A percentile compares a stretch with the other conserved stretches of the same genome.
Conservation (phyloP, 2,888 invertebrate species). For the Strigamia maritima region DNA sequence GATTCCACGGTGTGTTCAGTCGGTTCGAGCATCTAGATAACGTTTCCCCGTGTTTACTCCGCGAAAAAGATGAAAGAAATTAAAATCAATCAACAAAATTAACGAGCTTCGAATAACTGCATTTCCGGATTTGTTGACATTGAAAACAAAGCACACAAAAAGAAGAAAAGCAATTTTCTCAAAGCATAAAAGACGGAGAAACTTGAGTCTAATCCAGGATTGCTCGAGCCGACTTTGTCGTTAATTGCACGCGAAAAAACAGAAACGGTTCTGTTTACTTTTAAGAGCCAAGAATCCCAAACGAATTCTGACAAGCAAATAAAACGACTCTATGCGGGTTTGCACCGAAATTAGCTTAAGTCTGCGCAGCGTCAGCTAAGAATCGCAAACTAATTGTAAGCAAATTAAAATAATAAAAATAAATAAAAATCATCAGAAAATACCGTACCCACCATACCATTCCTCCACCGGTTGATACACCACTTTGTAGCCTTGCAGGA, state of each 20-base stretch:
- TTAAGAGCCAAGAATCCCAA: neutral
- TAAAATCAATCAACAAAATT: neutral
- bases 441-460: conserved; percentile 42
- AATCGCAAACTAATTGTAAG: neutral
- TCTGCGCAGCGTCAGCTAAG: neutral
- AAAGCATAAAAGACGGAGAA: neutral
- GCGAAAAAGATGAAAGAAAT: neutral
- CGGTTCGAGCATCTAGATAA: neutral
- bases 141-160: neutral
- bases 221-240: neutral
- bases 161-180: neutral
- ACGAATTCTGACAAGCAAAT: conserved; percentile 26
- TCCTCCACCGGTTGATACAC: conserved; percentile 47
- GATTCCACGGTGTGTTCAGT: neutral
- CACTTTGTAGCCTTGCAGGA: conserved; percentile 53
- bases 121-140: neutral
- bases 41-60: neutral
- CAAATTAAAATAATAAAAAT: neutral
- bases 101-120: neutral
- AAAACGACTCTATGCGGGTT: neutral
- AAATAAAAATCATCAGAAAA: conserved; percentile 15
- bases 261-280: conserved; percentile 18
- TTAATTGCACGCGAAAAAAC: conserved; percentile 11
- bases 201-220: conserved; percentile 1
- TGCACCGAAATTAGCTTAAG: neutral